Conservation (phyloP, 1,140 invertebrate genomes). For the Drosophila bifasciata region DNA sequence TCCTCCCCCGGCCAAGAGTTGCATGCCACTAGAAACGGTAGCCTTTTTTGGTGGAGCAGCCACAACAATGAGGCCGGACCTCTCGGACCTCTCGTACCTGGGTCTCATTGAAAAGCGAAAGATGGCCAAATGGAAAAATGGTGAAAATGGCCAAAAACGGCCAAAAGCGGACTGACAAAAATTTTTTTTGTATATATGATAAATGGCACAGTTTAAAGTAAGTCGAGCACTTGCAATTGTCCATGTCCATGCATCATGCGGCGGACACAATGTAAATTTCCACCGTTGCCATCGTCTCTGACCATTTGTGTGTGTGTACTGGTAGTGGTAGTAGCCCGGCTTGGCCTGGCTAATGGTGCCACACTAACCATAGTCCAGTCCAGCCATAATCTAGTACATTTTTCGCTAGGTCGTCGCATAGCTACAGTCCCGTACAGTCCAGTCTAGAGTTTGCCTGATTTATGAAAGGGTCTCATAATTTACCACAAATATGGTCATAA, state of each 20-base stretch:
- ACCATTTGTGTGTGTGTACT: slow-evolving; percentile 63
- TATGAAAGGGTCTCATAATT: slow-evolving; percentile 79
- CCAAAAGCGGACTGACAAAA: slow-evolving; percentile 77
- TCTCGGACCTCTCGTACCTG: slow-evolving; percentile 17
- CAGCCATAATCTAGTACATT: slow-evolving; percentile 38
- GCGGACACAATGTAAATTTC: slow-evolving; percentile 74
- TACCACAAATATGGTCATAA: slow-evolving; percentile 79
- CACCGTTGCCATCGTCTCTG: slow-evolving; percentile 41
- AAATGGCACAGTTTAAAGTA: slow-evolving; percentile 79
- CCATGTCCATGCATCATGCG: slow-evolving; percentile 27
- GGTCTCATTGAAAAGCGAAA: slow-evolving; percentile 70
- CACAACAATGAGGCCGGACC: slow-evolving; percentile 48
- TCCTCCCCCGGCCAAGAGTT: slow-evolving; percentile 7
- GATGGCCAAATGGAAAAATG: slow-evolving; percentile 70
- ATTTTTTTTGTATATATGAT: slow-evolving; percentile 76
- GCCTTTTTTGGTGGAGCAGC: slow-evolving; percentile 64
- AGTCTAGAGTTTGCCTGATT: slow-evolving; percentile 47
- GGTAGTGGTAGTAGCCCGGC: too few species aligned
- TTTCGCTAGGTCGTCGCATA: slow-evolving; percentile 58
- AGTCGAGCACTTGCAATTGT: slow-evolving; percentile 76
- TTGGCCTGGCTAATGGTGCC: slow-evolving; percentile 50
- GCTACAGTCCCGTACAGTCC: background rate
- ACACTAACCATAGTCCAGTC: slow-evolving; percentile 34
- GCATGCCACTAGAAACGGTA: slow-evolving; percentile 51
- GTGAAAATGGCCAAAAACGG: slow-evolving; percentile 50